phyloP scores from a whole-genome alignment of 2,113 vertebrate species.

The Sinocyclocheilus anophthalmus region DNA sequence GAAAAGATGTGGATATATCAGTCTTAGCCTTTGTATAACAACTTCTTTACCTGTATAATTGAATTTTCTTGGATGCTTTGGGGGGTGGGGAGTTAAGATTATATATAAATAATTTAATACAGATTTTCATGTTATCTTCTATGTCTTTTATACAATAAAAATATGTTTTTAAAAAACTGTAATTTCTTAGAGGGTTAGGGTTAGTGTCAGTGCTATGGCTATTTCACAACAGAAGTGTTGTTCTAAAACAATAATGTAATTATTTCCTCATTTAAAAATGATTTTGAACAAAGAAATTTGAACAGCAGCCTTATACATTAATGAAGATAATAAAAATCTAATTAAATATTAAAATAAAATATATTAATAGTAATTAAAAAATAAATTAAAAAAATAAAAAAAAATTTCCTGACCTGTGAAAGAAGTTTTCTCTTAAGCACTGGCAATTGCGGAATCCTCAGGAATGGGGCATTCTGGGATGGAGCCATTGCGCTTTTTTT shows the following conservation, averaged over 20 bases:
- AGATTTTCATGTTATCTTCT: too few species aligned
- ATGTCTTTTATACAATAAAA: too few species aligned
- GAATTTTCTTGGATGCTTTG: too few species aligned
- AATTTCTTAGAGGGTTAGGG: background rate
- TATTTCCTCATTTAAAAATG: background rate
- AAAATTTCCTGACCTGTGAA: conserved; percentile 83
- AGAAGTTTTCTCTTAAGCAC: conserved; percentile 94
- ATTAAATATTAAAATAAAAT: background rate
- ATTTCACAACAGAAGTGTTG: background rate
- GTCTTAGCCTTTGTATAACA: too few species aligned
- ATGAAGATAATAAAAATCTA: background rate
- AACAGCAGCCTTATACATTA: background rate
- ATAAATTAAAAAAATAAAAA: background rate
- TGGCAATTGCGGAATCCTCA: conserved; percentile 93
- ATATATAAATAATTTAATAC: too few species aligned
- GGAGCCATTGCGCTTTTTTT: conserved; percentile 86
- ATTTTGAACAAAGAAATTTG: background rate
- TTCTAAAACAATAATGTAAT: background rate
- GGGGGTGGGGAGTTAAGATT: too few species aligned
- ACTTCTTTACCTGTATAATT: too few species aligned
- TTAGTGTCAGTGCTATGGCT: background rate
- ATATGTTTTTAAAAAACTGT: too few species aligned
- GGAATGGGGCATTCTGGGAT: conserved; percentile 88
- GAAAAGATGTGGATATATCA: too few species aligned
- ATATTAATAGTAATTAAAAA: background rate